Evolutionary conservation across 2,113 vertebrate species (phyloP), one percentile per base, ranked within the genome.

Genomic region (Ciconia stormi): DNA sequence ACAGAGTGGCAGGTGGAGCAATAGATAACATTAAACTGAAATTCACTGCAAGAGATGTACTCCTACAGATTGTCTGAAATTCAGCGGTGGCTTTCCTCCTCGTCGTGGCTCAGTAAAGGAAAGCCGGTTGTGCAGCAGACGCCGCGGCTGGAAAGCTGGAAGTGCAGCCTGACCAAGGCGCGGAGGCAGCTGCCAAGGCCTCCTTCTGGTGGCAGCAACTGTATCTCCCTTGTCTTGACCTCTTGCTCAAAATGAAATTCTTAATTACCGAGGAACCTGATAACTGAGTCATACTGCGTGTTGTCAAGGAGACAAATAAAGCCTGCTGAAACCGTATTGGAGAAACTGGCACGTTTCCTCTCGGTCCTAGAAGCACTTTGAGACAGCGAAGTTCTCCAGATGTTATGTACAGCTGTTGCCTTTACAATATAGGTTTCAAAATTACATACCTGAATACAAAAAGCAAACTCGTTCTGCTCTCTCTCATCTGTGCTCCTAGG

Each of bases 1-100:
- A 25, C 78, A 55, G 76, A 30, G 13, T 56, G 96, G 92, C 96
- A 88, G 94, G 96, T 86, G 95, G 89, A 90, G 91, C 76, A 29
- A 9, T 6, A 65, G 95, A 44, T 29, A 61, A 16, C 29, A 30
- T 8, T 7, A 4, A 78, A 12, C 21, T 7, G 56, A 66, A 65
- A 25, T n/a, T 62, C 58, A 20, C 76, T 25, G 80, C 10, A 3
- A 25, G 58, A 19, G 50, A 3, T 7, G 25, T 18, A 1, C 95
- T 82, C 72, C 61, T 55, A 7, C 73, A 5, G 38, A 3, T 32
- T 17, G 81, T 71, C 52, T 78, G 72, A 3, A 47, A 8, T 16
- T 11, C 62, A 8, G 52, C 15, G 15, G 53, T 10, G 52, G 59
- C 56, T 42, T 32, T 30, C 32, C 65, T 70, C 34, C 0, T 16